Conservation (phyloP, 1,140 invertebrate species). For the Papilio machaon region DNA sequence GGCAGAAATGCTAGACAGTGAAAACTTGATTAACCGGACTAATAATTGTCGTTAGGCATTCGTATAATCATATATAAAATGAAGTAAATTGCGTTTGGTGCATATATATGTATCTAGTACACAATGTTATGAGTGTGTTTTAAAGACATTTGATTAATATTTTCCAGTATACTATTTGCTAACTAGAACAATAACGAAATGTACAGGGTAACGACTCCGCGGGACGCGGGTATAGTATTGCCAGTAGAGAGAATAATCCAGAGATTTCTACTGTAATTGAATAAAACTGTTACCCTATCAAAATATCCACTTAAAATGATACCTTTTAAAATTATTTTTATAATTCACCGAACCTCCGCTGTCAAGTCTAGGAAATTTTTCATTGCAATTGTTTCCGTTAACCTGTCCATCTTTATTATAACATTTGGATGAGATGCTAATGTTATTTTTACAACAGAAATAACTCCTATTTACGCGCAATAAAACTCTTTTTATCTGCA, state of each 20-base stretch:
- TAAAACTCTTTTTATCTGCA: slow-evolving; percentile 10
- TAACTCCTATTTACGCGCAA: background rate
- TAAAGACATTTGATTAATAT: too few species aligned
- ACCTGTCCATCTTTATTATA: slow-evolving; percentile 15
- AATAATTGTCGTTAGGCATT: too few species aligned
- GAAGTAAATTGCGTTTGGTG: too few species aligned
- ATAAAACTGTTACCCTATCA: background rate
- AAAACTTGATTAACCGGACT: too few species aligned
- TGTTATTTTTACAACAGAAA: slow-evolving; percentile 20
- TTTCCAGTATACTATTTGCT: too few species aligned
- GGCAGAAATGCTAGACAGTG: background rate
- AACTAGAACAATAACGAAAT: too few species aligned
- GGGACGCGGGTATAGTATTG: too few species aligned
- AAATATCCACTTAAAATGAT: background rate
- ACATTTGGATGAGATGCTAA: background rate
- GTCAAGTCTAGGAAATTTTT: background rate
- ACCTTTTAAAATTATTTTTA: slow-evolving; percentile 4
- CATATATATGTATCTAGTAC: too few species aligned
- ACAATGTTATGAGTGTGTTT: too few species aligned
- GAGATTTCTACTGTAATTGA: background rate
- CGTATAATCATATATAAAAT: too few species aligned
- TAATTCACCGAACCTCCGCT: background rate
- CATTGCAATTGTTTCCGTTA: background rate
- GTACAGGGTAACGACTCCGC: too few species aligned
- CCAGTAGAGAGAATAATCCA: too few species aligned